Evolutionary conservation across 2,113 vertebrate species (phyloP), one percentile per base, ranked within the genome.

Genomic region (Barbus barbus): DNA sequence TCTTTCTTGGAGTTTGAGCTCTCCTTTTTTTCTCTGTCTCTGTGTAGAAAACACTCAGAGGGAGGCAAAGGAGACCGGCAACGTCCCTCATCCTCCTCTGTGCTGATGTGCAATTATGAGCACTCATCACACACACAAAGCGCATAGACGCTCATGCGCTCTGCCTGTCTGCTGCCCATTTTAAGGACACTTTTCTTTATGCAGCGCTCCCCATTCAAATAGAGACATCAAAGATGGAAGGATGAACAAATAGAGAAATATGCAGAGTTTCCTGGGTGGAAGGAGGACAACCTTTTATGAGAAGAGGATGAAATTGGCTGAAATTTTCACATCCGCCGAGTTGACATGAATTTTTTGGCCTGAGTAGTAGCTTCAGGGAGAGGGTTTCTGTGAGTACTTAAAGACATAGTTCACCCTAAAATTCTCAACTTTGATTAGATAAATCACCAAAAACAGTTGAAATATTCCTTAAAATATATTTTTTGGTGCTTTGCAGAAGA

Each of bases 51-150:
- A 61, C 69, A 61, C 28, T 26, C 38, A 0, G 53, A 76, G 38
- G 22, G 33, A 73, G 58, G 28, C n/a, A n/a, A n/a, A n/a, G n/a
- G n/a, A n/a, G n/a, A n/a, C n/a, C n/a, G n/a, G n/a, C n/a, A n/a
- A n/a, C n/a, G n/a, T n/a, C 69, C 73, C 85, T 13, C 65, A 31
- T 41, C 63, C 79, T 77, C 38, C 51, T 71, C 83, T 67, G 46
- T 26, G 79, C 61, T 31, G 20, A 71, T 73, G 72, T 81, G 85
- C 83, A 89, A 87, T 89, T 87, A 87, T 16, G 51, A 26, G 38
- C 85, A 79, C 67, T 80, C 83, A 81, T 75, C 79, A 85, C 28
- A 46, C 41, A 74, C 83, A 65, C 85, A 83, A 78, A 78, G 87
- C 79, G 61, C 75, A 67, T 26, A 63, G 22, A 60, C 38, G 8